Base-by-base conservation (phyloP, 2,888 invertebrate genomes). In the Steinernema hermaphroditum region DNA sequence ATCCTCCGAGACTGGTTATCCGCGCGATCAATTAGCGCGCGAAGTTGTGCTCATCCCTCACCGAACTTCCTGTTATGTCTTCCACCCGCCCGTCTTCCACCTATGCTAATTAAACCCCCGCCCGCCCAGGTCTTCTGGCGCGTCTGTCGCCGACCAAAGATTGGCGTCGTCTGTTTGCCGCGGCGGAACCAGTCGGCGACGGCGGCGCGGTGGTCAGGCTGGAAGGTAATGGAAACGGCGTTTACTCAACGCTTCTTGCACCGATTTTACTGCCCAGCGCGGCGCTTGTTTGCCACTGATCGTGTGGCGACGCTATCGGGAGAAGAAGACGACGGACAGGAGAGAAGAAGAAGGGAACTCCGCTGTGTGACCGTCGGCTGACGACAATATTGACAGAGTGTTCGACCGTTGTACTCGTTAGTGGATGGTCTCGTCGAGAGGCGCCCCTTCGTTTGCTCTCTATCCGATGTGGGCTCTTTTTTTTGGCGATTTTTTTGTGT, bases 201-300 rank as follows among this genome's bases (percentile, higher is more conserved):
- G 49, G 12, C 6, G 9, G 49, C 19, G 6, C 27, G 6, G 14
- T 54, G 54, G 54, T 54, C 54, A 54, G 54, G 54, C 27, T 54
- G 54, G 19, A 54, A 54, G 27, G 54, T 54, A 49, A 49, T n/a
- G 19, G 49, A 49, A 8, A 12, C 49, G 49, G 12, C 12, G 49
- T 49, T 49, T 49, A 19, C 19, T 49, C 19, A 49, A 49, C 49
- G 19, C 49, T 49, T 49, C 49, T 49, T 49, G 49, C 49, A 8
- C 49, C 12, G 12, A 8, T n/a, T n/a, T n/a, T n/a, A n/a, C n/a
- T n/a, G n/a, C n/a, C n/a, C n/a, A n/a, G n/a, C n/a, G n/a, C n/a
- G n/a, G 12, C 49, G 49, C 49, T 49, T 49, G 49, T 49, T 49
- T 49, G 49, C 49, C 49, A 6, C 49, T 8, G 19, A n/a, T 24